A percentile compares a stretch with the other conserved stretches of the same genome.
Conservation (phyloP, 2,888 invertebrate species). For the Isotomurus palustris region DNA sequence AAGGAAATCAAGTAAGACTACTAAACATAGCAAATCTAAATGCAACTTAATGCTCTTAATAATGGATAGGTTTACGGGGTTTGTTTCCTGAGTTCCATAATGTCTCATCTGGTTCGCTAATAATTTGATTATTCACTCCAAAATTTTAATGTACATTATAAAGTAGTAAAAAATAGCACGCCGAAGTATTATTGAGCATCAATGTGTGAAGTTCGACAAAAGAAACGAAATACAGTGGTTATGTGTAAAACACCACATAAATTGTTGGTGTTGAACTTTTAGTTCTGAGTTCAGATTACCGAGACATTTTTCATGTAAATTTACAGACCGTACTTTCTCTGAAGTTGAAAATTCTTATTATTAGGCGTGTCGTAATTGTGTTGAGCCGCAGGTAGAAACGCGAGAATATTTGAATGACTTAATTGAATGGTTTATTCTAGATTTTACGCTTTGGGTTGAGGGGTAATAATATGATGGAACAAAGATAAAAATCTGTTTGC, state of each 20-base stretch:
- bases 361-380: slow-evolving; percentile 46
- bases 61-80: no score
- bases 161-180: background rate
- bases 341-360: slow-evolving; percentile 37
- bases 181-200: background rate
- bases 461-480: slow-evolving; percentile 29
- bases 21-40: no score
- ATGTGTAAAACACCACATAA: no score
- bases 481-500: background rate
- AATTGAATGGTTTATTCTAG: slow-evolving; percentile 44
- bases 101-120: no score
- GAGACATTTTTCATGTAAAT: background rate
- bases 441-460: slow-evolving; percentile 17
- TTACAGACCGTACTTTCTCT: background rate
- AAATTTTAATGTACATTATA: no score
- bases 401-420: slow-evolving; percentile 40
- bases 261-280: background rate
- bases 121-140: no score
- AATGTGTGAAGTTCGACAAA: background rate
- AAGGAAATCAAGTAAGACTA: no score
- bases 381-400: slow-evolving; percentile 28
- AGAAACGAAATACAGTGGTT: background rate
- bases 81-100: no score
- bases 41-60: no score
- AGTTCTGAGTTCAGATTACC: background rate